These are phyloP conservation scores for Salmo trutta DNA, from an alignment of 2,797 vertebrate genomes.

Conservation along the genomic window DNA sequence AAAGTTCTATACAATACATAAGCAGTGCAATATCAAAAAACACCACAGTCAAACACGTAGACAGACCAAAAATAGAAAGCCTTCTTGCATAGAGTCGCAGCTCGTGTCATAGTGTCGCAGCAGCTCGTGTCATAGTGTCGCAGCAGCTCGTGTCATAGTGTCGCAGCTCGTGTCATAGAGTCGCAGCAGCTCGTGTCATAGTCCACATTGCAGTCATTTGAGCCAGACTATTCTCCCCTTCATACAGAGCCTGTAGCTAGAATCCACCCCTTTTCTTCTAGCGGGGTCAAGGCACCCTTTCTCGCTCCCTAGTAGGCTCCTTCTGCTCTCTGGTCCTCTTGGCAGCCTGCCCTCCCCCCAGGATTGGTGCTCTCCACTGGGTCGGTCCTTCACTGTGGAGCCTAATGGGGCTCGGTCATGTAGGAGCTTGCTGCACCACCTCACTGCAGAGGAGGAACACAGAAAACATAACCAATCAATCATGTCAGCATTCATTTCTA, in stretches of 20 bases:
- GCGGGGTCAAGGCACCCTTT: conserved; percentile 18
- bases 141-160: too few species aligned
- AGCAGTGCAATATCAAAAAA: too few species aligned
- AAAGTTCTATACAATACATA: too few species aligned
- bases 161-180: too few species aligned
- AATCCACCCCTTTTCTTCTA: neutral
- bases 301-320: conserved; percentile 14
- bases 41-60: too few species aligned
- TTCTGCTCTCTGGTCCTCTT: conserved; percentile 39
- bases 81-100: too few species aligned
- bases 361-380: conserved; percentile 30
- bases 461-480: neutral
- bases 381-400: conserved; percentile 14
- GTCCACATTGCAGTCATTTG: too few species aligned
- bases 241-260: neutral
- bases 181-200: too few species aligned
- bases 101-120: too few species aligned
- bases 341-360: conserved; percentile 32
- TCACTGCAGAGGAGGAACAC: neutral
- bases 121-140: too few species aligned
- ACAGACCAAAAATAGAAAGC: too few species aligned
- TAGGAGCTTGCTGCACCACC: too few species aligned
- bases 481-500: neutral
- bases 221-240: neutral
- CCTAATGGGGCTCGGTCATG: neutral